Evolutionary conservation across 2,113 vertebrate genomes (phyloP), one percentile per base, ranked within the genome.

Genomic region (Shinisaurus crocodilurus): DNA sequence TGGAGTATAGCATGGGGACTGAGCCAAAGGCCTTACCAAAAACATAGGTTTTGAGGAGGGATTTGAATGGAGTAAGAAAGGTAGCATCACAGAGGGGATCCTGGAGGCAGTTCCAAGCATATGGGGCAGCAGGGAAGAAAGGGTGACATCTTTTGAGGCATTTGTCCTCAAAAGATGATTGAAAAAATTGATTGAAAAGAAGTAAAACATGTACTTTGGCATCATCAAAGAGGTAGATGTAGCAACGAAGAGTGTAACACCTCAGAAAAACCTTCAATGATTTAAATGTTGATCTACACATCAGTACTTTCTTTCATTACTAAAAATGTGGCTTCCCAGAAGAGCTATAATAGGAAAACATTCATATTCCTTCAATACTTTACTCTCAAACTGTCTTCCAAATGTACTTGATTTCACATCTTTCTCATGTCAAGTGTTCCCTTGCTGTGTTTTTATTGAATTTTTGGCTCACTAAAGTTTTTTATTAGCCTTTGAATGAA

Each of bases 401-500:
- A 91, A 90, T 76, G 72, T 88, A 90, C 74, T 82, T 85, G 86
- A 81, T 85, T 95, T 77, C 48, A 67, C 75, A 8, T 90, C 29
- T 91, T 85, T 91, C 1, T n/a, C 77, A 85, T 91, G 43, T 91
- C 37, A 92, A 90, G 76, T 90, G 32, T 90, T 94, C 90, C 60
- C 81, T 94, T 94, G 54, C 57, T 94, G 88, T 63, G 54, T 10
- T 69, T 90, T 91, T 82, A 76, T 65, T 57, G 89, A 86, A 85
- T 94, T 85, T 95, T 91, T 94, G 90, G 90, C 77, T 90, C 81
- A 80, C 82, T 74, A 34, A 89, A 90, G 70, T 92, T 94, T 94
- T 94, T 91, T 94, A 1, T 0, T 76, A 76, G 60, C 50, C 70
- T 95, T 92, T 72, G 74, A 92, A 23, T 5, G 45, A 91, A 91